These are phyloP conservation scores for Amorpha juglandis DNA, from an alignment of 2,888 invertebrate species.

Conservation along the genomic window DNA sequence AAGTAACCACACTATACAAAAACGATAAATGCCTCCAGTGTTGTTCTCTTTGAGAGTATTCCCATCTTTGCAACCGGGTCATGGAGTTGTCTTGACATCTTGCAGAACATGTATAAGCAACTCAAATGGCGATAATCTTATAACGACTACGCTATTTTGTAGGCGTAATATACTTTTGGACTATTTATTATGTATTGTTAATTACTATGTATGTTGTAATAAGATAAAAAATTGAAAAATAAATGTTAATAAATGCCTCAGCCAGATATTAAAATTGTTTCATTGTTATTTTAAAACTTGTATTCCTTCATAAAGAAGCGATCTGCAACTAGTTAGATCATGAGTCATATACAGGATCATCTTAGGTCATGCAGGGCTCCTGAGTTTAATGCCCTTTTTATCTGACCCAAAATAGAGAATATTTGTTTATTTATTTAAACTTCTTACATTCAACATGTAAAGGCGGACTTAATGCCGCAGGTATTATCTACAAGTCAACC, in stretches of 20 bases:
- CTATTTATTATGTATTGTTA: constrained; percentile 85
- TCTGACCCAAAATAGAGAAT: too few species aligned
- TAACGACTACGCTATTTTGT: constrained; percentile 84
- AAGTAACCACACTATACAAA: constrained; percentile 10
- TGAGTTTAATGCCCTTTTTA: too few species aligned
- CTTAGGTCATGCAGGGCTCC: too few species aligned
- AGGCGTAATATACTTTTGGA: constrained; percentile 85
- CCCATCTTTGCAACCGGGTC: constrained; percentile 69
- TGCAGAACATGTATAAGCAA: constrained; percentile 69
- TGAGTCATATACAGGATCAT: too few species aligned
- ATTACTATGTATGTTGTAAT: constrained; percentile 85
- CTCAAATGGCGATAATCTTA: constrained; percentile 83
- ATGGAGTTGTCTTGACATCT: constrained; percentile 76
- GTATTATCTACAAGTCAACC: too few species aligned
- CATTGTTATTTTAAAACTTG: background rate
- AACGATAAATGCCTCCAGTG: constrained; percentile 23
- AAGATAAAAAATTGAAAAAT: constrained; percentile 81
- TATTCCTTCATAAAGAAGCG: too few species aligned
- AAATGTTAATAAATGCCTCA: constrained; percentile 86
- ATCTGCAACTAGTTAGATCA: too few species aligned
- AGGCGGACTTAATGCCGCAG: too few species aligned
- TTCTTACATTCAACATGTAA: too few species aligned
- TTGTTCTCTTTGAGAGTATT: constrained; percentile 67
- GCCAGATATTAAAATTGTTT: constrained; percentile 56
- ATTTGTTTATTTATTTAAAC: too few species aligned